Evolutionary conservation across 2,797 vertebrate genomes (phyloP).

Genomic region (Hafferia zeledoni): DNA sequence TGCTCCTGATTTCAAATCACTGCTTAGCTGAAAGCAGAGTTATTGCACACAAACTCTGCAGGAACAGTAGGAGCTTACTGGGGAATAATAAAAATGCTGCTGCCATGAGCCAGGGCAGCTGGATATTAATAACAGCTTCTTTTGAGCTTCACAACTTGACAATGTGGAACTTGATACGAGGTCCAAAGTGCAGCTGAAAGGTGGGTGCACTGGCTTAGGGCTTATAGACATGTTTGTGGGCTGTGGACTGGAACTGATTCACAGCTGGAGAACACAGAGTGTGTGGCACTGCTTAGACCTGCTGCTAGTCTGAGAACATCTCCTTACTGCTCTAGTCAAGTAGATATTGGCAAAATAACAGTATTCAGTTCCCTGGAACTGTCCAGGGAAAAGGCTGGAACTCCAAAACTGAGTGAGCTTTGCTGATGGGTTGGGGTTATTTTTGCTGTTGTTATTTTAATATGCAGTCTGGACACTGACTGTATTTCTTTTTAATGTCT

Average conservation of each 20-base stretch:
- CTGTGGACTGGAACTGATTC: not conserved
- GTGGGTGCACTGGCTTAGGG: not conserved
- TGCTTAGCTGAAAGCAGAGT: not conserved
- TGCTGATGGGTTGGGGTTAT: not conserved
- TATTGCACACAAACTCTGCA: not conserved
- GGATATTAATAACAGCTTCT: not conserved
- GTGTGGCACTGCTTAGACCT: not conserved
- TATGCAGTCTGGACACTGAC: not conserved
- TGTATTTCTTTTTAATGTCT: not conserved
- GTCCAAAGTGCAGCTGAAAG: not conserved
- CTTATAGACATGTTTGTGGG: accelerated
- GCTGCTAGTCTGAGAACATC: not conserved
- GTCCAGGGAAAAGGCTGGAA: not conserved
- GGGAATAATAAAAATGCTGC: not conserved
- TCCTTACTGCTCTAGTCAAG: not conserved
- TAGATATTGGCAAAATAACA: not conserved
- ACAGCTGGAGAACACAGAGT: not conserved
- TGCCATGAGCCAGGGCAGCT: not conserved
- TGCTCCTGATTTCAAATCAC: not conserved
- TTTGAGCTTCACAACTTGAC: not conserved
- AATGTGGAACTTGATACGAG: accelerated
- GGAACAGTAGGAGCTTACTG: not conserved
- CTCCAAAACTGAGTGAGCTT: not conserved
- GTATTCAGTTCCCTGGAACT: not conserved
- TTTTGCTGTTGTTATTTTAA: not conserved